Evolutionary conservation across 2,113 vertebrate species (phyloP).

Genomic region (Rhinolophus ferrumequinum): DNA sequence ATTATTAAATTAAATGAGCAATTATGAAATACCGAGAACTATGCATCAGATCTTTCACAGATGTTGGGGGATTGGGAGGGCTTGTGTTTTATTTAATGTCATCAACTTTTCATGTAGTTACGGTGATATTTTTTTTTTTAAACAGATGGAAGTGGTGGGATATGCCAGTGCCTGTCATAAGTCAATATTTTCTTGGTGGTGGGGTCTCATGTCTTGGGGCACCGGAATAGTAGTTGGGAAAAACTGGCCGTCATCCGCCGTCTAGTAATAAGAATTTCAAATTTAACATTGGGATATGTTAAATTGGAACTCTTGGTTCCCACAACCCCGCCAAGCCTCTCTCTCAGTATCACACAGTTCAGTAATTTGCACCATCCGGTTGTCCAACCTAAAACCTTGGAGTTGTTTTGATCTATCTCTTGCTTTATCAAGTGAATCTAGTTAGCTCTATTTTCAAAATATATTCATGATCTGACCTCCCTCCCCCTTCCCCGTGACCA

Average conservation of each 20-base stretch:
- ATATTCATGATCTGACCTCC: not conserved
- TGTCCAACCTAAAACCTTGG: not conserved
- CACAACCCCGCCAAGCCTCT: not conserved
- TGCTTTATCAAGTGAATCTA: not conserved
- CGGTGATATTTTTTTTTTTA: conserved; percentile 35
- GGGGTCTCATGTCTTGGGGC: not conserved
- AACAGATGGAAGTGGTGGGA: not conserved
- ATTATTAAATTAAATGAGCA: conserved; percentile 42
- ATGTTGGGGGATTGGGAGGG: conserved; percentile 29
- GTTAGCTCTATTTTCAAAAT: not conserved
- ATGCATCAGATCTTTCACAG: conserved; percentile 31
- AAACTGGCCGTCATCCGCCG: not conserved
- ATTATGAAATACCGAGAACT: conserved; percentile 17
- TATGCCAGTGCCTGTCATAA: not conserved
- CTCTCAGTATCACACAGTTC: not conserved
- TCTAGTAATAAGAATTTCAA: not conserved
- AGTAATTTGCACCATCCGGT: not conserved
- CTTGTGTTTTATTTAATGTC: conserved; percentile 40
- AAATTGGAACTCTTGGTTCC: not conserved
- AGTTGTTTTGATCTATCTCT: not conserved
- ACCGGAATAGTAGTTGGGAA: not conserved
- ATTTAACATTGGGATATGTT: too few relatives aligned
- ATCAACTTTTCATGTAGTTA: not conserved
- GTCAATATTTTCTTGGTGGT: not conserved
- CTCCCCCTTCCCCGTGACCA: not conserved